Evolutionary conservation across 2,113 vertebrate genomes (phyloP).

Genomic region (Stigmatopora nigra): DNA sequence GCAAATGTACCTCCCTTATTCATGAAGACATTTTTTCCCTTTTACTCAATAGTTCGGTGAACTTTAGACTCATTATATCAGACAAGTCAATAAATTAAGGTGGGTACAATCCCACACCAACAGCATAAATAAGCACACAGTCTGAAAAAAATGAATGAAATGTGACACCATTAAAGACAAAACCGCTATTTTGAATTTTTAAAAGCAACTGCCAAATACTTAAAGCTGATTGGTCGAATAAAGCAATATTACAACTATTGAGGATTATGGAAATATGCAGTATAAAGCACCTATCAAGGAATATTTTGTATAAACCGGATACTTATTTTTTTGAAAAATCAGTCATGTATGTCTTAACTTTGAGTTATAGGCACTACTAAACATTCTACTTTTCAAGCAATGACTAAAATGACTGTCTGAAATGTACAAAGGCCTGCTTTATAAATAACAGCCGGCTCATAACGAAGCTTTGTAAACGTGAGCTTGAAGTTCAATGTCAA

Average conservation of each 20-base stretch:
- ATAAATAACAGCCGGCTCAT: conserved; percentile 31
- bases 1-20: conserved; percentile 31
- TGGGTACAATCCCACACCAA: conserved; percentile 23
- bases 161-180: not conserved
- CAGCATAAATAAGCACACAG: conserved; percentile 10
- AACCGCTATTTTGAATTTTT: not conserved
- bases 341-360: conserved; percentile 4
- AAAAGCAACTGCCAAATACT: not conserved
- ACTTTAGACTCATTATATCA: conserved; percentile 18
- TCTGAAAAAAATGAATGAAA: conserved; percentile 34
- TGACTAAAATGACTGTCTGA: conserved; percentile 31
- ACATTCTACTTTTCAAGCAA: conserved; percentile 28
- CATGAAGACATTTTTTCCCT: conserved; percentile 14
- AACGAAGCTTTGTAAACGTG: conserved; percentile 15
- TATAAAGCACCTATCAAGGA: conserved; percentile 1
- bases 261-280: not conserved
- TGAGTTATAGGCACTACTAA: not conserved
- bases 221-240: not conserved
- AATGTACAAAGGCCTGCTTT: conserved; percentile 33
- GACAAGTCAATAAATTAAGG: conserved; percentile 42
- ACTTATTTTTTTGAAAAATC: conserved; percentile 12
- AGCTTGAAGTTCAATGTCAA: conserved; percentile 25
- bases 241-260: not conserved
- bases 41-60: conserved; percentile 21
- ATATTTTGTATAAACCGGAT: not conserved